Conservation (phyloP, 2,797 vertebrate species). For the Sphenopsis melanotis region DNA sequence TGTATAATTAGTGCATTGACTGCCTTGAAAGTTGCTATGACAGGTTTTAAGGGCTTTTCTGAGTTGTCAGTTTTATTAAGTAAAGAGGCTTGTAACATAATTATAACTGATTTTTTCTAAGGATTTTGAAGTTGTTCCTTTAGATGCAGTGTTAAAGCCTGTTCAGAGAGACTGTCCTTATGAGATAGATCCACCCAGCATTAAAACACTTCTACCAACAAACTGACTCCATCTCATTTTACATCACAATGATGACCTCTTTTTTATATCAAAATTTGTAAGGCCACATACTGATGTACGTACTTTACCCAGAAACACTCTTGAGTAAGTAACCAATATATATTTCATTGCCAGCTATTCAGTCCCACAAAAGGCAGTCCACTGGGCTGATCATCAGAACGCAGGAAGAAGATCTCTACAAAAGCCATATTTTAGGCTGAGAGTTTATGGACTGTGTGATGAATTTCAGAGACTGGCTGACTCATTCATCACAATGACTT, state of each 20-base stretch:
- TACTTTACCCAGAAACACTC: not conserved
- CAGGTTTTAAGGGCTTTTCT: not conserved
- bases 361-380: not conserved
- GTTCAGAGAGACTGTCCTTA: not conserved
- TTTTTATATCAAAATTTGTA: not conserved
- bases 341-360: not conserved
- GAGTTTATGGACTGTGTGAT: not conserved
- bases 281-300: not conserved
- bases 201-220: not conserved
- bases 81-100: not conserved
- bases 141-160: not conserved
- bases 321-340: not conserved
- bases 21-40: not conserved
- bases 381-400: not conserved
- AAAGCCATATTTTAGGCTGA: not conserved
- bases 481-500: not conserved
- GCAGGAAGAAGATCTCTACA: not conserved
- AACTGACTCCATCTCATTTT: not conserved
- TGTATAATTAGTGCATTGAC: not conserved
- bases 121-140: slow-evolving; percentile 4
- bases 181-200: not conserved
- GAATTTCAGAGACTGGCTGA: not conserved
- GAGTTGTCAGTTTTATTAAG: not conserved
- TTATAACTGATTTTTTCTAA: not conserved
- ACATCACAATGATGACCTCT: not conserved